Evolutionary conservation across 2,888 invertebrate genomes (phyloP).

Genomic region (Choristoneura rosaceana): DNA sequence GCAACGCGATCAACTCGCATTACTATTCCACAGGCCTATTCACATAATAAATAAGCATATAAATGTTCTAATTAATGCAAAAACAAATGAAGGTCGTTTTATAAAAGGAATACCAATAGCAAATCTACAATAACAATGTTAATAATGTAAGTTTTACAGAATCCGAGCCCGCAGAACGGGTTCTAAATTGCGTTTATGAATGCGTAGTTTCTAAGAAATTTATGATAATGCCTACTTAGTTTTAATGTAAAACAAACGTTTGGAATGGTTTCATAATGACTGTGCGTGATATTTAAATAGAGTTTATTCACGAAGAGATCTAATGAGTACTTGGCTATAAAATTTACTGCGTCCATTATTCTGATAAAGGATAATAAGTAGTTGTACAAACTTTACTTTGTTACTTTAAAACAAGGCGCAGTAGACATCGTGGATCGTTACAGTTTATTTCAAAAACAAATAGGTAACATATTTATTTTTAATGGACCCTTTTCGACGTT

Average conservation of each 20-base stretch:
- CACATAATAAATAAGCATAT: conserved; percentile 27
- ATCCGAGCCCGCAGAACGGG: background rate
- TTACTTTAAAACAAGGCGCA: no score
- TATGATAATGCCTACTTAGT: conserved; percentile 5
- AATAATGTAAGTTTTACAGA: conserved; percentile 11
- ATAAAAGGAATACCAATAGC: conserved; percentile 26
- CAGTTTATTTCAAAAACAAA: no score
- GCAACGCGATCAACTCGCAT: background rate
- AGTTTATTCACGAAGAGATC: background rate
- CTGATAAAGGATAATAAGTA: no score
- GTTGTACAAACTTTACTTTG: no score
- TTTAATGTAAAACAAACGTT: conserved; percentile 8
- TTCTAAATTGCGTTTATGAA: conserved; percentile 7
- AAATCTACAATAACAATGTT: background rate
- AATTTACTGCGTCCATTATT: background rate
- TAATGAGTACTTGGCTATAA: background rate
- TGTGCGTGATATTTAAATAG: background rate
- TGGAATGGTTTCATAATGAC: conserved; percentile 5
- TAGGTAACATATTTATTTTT: no score
- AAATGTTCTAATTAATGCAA: conserved; percentile 31
- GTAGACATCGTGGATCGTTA: no score
- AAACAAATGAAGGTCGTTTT: conserved; percentile 22
- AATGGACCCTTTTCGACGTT: no score
- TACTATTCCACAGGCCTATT: conserved; percentile 1
- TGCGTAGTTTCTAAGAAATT: conserved; percentile 1